Evolutionary conservation across 2,113 vertebrate genomes (phyloP).

Genomic region (Misgurnus anguillicaudatus): DNA sequence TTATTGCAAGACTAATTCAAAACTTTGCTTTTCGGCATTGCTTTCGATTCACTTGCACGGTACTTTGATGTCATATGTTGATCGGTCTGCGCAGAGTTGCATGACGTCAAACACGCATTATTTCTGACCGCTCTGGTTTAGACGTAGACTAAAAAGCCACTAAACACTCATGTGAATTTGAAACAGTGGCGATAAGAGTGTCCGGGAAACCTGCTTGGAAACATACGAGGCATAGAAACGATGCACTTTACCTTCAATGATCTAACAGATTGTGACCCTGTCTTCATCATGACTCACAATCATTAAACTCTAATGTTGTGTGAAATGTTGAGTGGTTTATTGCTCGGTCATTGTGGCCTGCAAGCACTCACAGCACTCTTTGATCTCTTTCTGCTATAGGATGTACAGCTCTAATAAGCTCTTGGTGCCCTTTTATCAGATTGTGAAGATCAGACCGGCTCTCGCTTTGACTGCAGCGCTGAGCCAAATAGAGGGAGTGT

Average conservation of each 20-base stretch:
- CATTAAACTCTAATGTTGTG: constrained; percentile 14
- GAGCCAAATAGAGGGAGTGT: constrained; percentile 7
- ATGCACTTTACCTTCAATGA: constrained; percentile 11
- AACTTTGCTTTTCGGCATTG: too few relatives aligned
- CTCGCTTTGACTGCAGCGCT: constrained; percentile 5
- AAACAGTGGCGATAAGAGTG: neutral
- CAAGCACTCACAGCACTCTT: neutral
- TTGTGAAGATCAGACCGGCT: neutral
- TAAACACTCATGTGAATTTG: too few relatives aligned
- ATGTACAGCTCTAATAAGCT: constrained; percentile 23
- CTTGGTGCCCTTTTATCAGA: constrained; percentile 27
- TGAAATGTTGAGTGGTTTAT: constrained; percentile 29
- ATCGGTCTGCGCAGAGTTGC: too few relatives aligned
- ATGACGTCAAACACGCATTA: too few relatives aligned
- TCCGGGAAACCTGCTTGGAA: neutral
- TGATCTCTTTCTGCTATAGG: constrained; percentile 16
- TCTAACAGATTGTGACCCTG: constrained; percentile 2
- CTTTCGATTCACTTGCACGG: too few relatives aligned
- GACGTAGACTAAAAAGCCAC: too few relatives aligned
- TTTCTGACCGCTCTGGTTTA: too few relatives aligned
- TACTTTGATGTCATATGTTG: too few relatives aligned
- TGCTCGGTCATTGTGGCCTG: neutral
- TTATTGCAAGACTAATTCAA: too few relatives aligned
- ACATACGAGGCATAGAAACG: neutral
- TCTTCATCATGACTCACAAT: neutral